Evolutionary conservation across 2,888 invertebrate genomes (phyloP), one percentile per base, ranked within the genome.

Genomic region (Polietes domitor): DNA sequence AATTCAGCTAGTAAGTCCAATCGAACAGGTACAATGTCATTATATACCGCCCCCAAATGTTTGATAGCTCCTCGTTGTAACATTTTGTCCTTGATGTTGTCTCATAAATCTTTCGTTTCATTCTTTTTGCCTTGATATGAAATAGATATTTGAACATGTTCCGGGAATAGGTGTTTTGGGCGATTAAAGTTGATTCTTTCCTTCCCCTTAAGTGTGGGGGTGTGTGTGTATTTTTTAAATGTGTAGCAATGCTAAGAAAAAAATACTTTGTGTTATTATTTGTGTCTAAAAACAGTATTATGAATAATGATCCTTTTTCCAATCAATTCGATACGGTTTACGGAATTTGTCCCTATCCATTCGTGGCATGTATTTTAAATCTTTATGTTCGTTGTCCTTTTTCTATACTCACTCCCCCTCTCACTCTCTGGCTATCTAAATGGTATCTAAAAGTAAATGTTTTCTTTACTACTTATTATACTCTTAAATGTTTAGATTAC

Each of bases 71-170:
- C n/a, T n/a, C 2, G 6, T n/a, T 47, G 47, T 47, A 28, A 43
- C 41, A 21, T 61, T 43, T 71, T 80, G 80, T 15, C 26, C 41
- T 76, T 81, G 55, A 80, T 78, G 61, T 82, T 76, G 75, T 77
- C 24, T 24, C 24, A 24, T 26, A 26, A 58, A 58, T 58, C 26
- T 24, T 58, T 58, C 12, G 3, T 86, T 21, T 83, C 81, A 4
- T 53, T 32, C 43, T 47, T n/a, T 55, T 71, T 77, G 12, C 17
- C 26, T 58, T 15, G 15, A 53, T 50, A 17, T 58, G 24, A 47
- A 47, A n/a, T n/a, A n/a, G n/a, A n/a, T 47, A 47, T 47, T 47
- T 47, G 1, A 47, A 47, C 15, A 47, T 47, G 4, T 47, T 47
- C 47, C 2, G 58, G 50, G 24, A 55, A 55, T 24, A 24, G 55